Conservation (phyloP, 2,113 vertebrate genomes). For the Desmodus rotundus region DNA sequence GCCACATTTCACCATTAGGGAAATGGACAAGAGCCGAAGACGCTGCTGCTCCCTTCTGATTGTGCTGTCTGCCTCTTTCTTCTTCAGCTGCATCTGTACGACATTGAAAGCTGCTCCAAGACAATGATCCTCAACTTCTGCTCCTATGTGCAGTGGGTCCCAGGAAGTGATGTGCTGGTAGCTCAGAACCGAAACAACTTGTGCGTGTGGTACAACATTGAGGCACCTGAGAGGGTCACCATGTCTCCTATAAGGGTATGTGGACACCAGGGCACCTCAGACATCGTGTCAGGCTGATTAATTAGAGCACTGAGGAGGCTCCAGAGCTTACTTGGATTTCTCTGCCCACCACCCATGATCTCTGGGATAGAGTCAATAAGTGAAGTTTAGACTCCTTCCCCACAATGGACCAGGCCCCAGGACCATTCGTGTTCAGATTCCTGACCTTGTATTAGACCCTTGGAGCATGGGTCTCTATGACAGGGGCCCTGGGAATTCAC, state of each 20-base stretch:
- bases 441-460: neutral
- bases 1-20: neutral
- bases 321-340: neutral
- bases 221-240: conserved; percentile 93
- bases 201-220: conserved; percentile 96
- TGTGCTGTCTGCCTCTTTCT: neutral
- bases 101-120: conserved; percentile 85
- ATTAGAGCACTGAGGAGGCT: neutral
- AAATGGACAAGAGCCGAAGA: neutral
- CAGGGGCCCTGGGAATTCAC: neutral
- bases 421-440: neutral
- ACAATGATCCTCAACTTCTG: conserved; percentile 91
- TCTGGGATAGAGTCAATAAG: neutral
- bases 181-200: conserved; percentile 92
- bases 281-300: neutral
- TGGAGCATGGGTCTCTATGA: neutral
- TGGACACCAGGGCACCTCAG: neutral
- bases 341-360: neutral
- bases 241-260: conserved; percentile 92
- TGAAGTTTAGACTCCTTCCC: neutral
- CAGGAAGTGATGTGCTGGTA: conserved; percentile 94
- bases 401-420: neutral
- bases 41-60: neutral
- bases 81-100: conserved; percentile 91
- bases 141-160: conserved; percentile 97